phyloP scores from a whole-genome alignment of 2,888 invertebrate species.

The Lucinisca nassula region DNA sequence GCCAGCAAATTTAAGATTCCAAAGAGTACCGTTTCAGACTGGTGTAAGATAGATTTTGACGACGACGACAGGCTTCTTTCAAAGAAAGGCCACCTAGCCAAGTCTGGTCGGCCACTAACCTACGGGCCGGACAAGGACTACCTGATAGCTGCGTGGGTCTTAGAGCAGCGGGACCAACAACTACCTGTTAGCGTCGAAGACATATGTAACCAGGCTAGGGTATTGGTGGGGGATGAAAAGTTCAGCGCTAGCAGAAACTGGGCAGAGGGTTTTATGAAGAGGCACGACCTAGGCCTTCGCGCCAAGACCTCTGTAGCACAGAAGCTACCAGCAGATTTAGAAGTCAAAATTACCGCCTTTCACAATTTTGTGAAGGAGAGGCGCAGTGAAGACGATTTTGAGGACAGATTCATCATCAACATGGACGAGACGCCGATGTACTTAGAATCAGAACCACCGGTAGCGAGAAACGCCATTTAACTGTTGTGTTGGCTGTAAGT shows the following conservation, averaged over 20 bases:
- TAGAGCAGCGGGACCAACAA: slow-evolving; percentile 11
- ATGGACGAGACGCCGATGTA: slow-evolving; percentile 52
- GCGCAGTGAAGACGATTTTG: slow-evolving; percentile 42
- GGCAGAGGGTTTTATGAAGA: neutral
- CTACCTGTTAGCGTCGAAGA: neutral
- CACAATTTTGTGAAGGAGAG: neutral
- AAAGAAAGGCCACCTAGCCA: neutral
- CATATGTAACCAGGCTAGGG: neutral
- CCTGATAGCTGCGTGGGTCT: neutral
- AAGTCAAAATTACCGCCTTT: neutral
- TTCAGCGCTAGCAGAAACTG: neutral
- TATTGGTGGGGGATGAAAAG: too few relatives aligned
- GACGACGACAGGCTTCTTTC: neutral
- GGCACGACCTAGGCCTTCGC: neutral
- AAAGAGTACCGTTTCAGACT: neutral
- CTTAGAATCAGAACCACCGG: slow-evolving; percentile 39
- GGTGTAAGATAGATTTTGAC: slow-evolving; percentile 12
- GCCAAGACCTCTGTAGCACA: neutral
- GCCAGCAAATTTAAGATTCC: slow-evolving; percentile 13
- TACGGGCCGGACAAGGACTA: neutral
- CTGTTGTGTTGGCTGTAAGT: slow-evolving; percentile 10
- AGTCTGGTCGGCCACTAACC: neutral
- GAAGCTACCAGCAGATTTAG: neutral
- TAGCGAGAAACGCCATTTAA: slow-evolving; percentile 44
- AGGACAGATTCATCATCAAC: slow-evolving; percentile 44